phyloP scores from a whole-genome alignment of 2,888 invertebrate genomes.

The Melieria crassipennis region DNA sequence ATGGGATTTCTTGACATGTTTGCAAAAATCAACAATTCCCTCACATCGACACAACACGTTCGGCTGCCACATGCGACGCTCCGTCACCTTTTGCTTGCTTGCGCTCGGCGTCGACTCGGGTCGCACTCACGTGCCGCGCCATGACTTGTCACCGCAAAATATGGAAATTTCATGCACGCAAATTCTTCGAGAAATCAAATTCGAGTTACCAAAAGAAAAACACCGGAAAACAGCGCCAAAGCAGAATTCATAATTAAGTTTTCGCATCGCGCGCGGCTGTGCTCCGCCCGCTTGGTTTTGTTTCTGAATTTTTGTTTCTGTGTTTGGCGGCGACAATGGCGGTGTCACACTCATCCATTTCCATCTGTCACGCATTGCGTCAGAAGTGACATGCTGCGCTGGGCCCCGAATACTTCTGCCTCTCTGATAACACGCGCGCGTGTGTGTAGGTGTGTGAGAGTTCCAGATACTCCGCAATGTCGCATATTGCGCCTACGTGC shows the following conservation, averaged over 20 bases:
- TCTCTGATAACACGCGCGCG: not conserved
- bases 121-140: not conserved
- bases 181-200: conserved; percentile 9
- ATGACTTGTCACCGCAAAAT: not conserved
- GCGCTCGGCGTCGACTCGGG: not conserved
- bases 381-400: conserved; percentile 11
- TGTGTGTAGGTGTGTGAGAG: conserved; percentile 2
- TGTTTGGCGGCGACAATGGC: not conserved
- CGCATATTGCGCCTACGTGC: conserved; percentile 23
- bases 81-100: not conserved
- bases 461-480: conserved; percentile 22
- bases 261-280: not conserved
- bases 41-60: too few species aligned
- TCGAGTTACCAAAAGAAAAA: conserved; percentile 5
- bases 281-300: too few species aligned
- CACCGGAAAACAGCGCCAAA: conserved; percentile 18
- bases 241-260: conserved; percentile 29
- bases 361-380: not conserved
- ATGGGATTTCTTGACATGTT: too few species aligned
- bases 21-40: too few species aligned
- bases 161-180: conserved; percentile 11
- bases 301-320: too few species aligned
- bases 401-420: not conserved
- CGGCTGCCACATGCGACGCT: too few species aligned
- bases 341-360: not conserved